A percentile compares a stretch with the other conserved stretches of the same genome.
Evolutionary conservation across 1,140 invertebrate species (phyloP).

Genomic region (Tetranychus cinnabarinus): DNA sequence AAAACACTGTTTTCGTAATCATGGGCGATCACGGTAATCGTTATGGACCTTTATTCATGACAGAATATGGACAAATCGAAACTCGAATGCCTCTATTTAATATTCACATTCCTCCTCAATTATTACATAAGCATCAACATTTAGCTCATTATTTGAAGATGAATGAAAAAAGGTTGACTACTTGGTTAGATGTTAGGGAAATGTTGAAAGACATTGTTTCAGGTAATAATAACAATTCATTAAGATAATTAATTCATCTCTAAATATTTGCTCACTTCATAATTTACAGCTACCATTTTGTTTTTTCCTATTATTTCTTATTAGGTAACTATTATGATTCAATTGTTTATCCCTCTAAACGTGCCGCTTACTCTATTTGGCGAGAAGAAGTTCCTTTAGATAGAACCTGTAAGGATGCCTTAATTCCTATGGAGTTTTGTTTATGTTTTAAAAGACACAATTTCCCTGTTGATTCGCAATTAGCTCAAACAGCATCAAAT

Average conservation of each 20-base stretch:
- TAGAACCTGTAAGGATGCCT: conserved; percentile 4
- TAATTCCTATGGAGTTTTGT: conserved; percentile 4
- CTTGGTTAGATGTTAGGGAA: conserved; percentile 16
- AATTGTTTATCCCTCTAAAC: not conserved
- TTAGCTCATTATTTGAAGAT: not conserved
- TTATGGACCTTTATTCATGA: conserved; percentile 12
- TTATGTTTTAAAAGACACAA: not conserved
- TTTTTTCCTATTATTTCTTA: too few relatives aligned
- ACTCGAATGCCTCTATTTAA: conserved; percentile 18
- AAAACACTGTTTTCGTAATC: conserved; percentile 6
- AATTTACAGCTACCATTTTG: too few relatives aligned
- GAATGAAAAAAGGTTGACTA: conserved; percentile 6
- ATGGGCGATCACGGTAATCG: conserved; percentile 10
- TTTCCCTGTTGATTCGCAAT: not conserved
- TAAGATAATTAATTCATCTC: too few relatives aligned
- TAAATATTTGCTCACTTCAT: too few relatives aligned
- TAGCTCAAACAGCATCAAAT: not conserved
- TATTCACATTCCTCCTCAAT: conserved; percentile 13
- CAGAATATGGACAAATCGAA: conserved; percentile 16
- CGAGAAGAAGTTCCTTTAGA: not conserved
- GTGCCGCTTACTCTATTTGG: not conserved
- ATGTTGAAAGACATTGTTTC: conserved; percentile 14
- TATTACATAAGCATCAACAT: conserved; percentile 11
- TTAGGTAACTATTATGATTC: too few relatives aligned
- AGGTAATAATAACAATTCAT: not conserved